Evolutionary conservation across 2,888 invertebrate species (phyloP), one percentile per base, ranked within the genome.

Genomic region (Leptinotarsa rubiginosa): DNA sequence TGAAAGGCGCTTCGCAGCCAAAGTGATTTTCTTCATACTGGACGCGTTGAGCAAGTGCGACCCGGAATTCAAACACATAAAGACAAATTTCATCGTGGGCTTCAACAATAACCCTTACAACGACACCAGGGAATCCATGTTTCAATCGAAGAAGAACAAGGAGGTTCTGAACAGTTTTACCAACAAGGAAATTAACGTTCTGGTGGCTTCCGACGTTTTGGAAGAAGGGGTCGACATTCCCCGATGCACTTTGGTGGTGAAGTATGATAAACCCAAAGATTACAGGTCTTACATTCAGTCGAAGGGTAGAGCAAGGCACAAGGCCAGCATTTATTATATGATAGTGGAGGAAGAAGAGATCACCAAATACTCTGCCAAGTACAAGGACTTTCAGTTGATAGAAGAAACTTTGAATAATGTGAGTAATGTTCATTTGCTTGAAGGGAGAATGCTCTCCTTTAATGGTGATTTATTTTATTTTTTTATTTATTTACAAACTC

Each of bases 201-300:
- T 95, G 47, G 87, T 94, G 1, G 91, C 94, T 1, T 94, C 97
- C 0, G 93, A 93, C 84, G 95, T 97, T 0, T 89, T 97, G 47
- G 97, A 97, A 85, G 97, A 97, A 88, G 97, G 97, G 1, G 91
- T 97, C 12, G 97, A 97, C 87, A 91, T 97, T 47, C 94, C 93
- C 3, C 90, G 91, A 47, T 98, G 98, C 85, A 92, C 94, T 77
- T 87, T 96, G 56, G 94, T 97, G 0, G 83, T 97, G 20, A 91
- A 94, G 68, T 95, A 93, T 84, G 95, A 96, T 84, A 85, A 88
- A 1, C 91, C 95, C 0, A 85, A 89, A 69, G 93, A 94, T 81
- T 95, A 95, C 81, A 74, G 95, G 67, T 93, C 95, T 0, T 98
- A 97, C 84, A 91, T 97, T 54, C 97, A 97, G 87, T 95, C 96